Percentiles rank a stretch among this genome's conserved stretches.
Evolutionary conservation across 1,140 invertebrate genomes (phyloP).

Genomic region (Ylistrum balloti): DNA sequence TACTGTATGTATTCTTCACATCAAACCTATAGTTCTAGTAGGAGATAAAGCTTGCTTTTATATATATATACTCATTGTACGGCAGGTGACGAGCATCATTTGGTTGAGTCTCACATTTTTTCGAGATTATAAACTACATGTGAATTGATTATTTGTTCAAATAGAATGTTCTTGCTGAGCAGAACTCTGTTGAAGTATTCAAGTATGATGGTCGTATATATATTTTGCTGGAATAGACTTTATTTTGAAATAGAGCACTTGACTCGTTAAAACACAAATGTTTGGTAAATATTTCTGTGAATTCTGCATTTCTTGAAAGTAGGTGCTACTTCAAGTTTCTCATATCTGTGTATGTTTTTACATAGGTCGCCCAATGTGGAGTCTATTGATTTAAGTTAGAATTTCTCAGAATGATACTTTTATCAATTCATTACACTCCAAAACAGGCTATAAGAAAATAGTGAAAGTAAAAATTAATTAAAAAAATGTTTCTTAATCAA

Average conservation of each 20-base stretch:
- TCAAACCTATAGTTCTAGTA: not conserved
- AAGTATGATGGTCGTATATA: not conserved
- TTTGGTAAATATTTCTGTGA: not conserved
- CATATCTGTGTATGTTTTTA: not conserved
- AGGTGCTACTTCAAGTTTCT: not conserved
- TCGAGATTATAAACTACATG: not conserved
- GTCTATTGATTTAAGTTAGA: too few relatives aligned
- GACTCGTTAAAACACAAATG: not conserved
- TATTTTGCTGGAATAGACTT: not conserved
- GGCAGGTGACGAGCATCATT: not conserved
- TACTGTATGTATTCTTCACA: not conserved
- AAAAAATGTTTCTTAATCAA: too few relatives aligned
- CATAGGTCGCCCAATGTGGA: too few relatives aligned
- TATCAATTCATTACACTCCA: too few relatives aligned
- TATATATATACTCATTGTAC: not conserved
- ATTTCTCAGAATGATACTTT: too few relatives aligned
- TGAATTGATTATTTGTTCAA: not conserved
- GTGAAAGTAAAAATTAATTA: too few relatives aligned
- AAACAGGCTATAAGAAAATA: too few relatives aligned
- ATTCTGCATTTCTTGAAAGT: not conserved
- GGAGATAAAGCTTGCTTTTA: not conserved
- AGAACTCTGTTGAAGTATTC: not conserved
- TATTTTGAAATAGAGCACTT: not conserved
- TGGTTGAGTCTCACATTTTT: conserved; percentile 4
- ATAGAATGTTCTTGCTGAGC: not conserved